Conservation (phyloP, 2,113 vertebrate species). For the Eulemur rufifrons region DNA sequence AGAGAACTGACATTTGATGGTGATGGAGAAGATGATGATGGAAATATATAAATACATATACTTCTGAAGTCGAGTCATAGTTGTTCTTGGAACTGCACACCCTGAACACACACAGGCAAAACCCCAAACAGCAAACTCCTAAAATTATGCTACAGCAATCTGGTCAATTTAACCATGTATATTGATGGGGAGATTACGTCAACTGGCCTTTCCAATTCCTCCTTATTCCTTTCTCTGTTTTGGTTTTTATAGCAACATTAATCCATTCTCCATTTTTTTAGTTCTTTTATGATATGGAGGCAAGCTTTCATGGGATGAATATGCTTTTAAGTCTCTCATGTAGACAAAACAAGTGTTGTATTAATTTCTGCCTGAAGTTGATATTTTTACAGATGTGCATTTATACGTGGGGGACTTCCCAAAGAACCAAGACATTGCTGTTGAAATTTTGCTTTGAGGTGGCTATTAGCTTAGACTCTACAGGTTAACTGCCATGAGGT, state of each 20-base stretch:
- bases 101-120: constrained; percentile 47
- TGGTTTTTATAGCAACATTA: neutral
- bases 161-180: constrained; percentile 51
- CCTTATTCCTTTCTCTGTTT: constrained; percentile 32
- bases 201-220: constrained; percentile 37
- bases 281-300: neutral
- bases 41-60: constrained; percentile 76
- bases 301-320: neutral
- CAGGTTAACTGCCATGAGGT: neutral
- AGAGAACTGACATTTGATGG: constrained; percentile 76
- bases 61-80: constrained; percentile 75
- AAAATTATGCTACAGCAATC: constrained; percentile 52
- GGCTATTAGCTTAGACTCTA: neutral
- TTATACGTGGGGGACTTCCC: neutral
- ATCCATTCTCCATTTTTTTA: neutral
- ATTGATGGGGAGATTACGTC: neutral
- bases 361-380: neutral
- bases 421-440: neutral
- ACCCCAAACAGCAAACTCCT: constrained; percentile 32
- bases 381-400: neutral
- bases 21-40: constrained; percentile 51
- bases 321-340: neutral
- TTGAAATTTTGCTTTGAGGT: neutral
- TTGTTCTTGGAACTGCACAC: constrained; percentile 69
- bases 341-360: neutral